Evolutionary conservation across 1,140 invertebrate genomes (phyloP).

Genomic region (Brachionus paranguensis): DNA sequence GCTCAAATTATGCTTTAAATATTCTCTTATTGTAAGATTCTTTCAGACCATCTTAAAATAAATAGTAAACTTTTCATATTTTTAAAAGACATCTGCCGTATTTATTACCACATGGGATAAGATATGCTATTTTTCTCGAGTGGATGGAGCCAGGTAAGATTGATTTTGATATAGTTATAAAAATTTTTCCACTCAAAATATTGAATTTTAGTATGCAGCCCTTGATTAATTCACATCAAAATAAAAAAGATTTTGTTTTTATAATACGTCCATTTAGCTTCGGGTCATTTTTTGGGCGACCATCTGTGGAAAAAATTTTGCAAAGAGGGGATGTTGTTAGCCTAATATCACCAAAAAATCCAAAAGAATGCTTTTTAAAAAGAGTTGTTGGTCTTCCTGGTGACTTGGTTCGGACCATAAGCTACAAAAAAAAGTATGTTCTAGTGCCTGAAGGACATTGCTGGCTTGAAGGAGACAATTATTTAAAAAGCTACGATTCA

Average conservation of each 20-base stretch:
- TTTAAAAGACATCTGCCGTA: background rate
- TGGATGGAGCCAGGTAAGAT: slow-evolving; percentile 15
- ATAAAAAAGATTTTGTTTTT: slow-evolving; percentile 34
- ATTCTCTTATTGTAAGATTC: slow-evolving; percentile 28
- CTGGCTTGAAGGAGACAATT: slow-evolving; percentile 39
- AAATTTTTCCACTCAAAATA: background rate
- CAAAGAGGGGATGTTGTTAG: slow-evolving; percentile 31
- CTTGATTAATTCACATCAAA: background rate
- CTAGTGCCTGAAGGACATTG: slow-evolving; percentile 36
- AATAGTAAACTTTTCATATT: background rate
- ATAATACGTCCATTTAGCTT: slow-evolving; percentile 7
- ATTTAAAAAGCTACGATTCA: slow-evolving; percentile 20
- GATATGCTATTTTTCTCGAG: slow-evolving; percentile 20
- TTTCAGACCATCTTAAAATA: background rate
- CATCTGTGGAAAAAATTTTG: background rate
- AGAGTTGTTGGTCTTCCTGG: slow-evolving; percentile 20
- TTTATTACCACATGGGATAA: slow-evolving; percentile 38
- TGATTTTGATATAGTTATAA: background rate
- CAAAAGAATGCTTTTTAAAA: slow-evolving; percentile 38
- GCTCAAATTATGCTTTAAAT: slow-evolving; percentile 30
- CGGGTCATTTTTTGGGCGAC: background rate
- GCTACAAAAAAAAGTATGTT: slow-evolving; percentile 35
- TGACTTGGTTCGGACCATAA: slow-evolving; percentile 37
- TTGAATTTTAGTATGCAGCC: slow-evolving; percentile 25
- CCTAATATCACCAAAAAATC: slow-evolving; percentile 38